phyloP scores from a whole-genome alignment of 2,888 invertebrate genomes.

The Xanthorhoe designata region DNA sequence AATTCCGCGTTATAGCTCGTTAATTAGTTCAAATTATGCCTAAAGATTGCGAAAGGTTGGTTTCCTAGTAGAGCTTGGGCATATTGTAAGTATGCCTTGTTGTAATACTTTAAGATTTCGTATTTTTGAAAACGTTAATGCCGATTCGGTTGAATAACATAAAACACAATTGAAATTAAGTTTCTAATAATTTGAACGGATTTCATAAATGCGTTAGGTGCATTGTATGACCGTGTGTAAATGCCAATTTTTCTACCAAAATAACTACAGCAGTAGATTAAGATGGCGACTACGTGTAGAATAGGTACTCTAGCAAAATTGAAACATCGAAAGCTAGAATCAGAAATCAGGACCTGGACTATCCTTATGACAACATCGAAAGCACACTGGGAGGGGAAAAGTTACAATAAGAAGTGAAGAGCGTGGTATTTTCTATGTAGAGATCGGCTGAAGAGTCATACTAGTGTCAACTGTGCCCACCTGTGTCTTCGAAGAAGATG shows the following conservation, averaged over 20 bases:
- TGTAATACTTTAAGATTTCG: neutral
- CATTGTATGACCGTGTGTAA: neutral
- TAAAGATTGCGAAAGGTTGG: neutral
- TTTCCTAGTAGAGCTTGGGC: neutral
- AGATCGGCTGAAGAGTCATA: neutral
- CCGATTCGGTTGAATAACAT: too few relatives aligned
- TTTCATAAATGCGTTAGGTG: neutral
- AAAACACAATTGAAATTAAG: too few relatives aligned
- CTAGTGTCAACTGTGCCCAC: constrained; percentile 11
- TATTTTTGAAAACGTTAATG: neutral
- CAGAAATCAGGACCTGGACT: neutral
- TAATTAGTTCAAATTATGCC: too few relatives aligned
- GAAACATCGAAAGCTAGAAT: neutral
- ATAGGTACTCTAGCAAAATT: neutral
- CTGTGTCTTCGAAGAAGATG: neutral
- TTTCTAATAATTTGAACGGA: neutral
- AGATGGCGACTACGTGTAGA: neutral
- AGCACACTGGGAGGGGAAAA: constrained; percentile 1
- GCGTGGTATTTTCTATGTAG: neutral
- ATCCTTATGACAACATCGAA: neutral
- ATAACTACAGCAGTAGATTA: neutral
- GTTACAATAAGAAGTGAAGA: constrained; percentile 2
- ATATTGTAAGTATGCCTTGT: neutral
- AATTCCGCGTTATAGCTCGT: too few relatives aligned
- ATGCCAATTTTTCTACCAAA: neutral